Evolutionary conservation across 2,888 invertebrate genomes (phyloP), one percentile per base, ranked within the genome.

Genomic region (Cecidostiba fungosa): DNA sequence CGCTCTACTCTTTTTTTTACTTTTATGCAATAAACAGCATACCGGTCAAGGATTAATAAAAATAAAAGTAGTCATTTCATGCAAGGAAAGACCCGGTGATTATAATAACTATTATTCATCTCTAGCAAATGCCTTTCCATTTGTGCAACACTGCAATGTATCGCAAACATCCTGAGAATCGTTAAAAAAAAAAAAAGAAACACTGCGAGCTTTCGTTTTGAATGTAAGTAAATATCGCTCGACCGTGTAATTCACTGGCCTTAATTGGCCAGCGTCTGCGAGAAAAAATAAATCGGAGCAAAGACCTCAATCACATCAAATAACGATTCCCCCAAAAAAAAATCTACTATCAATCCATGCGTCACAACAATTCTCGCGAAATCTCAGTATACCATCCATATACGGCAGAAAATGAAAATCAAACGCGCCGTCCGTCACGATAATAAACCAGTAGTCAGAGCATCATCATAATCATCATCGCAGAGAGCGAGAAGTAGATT

Each of bases 401-500:
- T 59, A 23, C 12, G 59, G 59, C 23, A 59, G 59, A 59, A 59
- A 59, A 23, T 23, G 8, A 23, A 59, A 19, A 50, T 50, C 50
- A 50, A 50, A 50, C 16, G 19, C 19, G 50, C 50, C 50, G 50
- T 50, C 19, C 0, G 50, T 50, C 50, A 50, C 50, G 50, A 50
- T 50, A 50, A 50, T 16, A 50, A 50, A 19, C 19, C 50, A 50
- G 54, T 59, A 19, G 54, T 59, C 54, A 19, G 54, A 16, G n/a
- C 19, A n/a, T 8, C 54, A n/a, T 59, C 54, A 59, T 23, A 19
- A n/a, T 59, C 54, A n/a, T 59, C 23, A n/a, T 26, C 66, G 66
- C 66, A n/a, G n/a, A 62, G 62, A 62, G n/a, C 29, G 66, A 69
- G 29, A 36, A 70, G 70, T 72, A 72, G 72, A n/a, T 39, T 36